Evolutionary conservation across 64 coral and sea anemone genomes (phyloP).

Genomic region (Anthopleura sola): DNA sequence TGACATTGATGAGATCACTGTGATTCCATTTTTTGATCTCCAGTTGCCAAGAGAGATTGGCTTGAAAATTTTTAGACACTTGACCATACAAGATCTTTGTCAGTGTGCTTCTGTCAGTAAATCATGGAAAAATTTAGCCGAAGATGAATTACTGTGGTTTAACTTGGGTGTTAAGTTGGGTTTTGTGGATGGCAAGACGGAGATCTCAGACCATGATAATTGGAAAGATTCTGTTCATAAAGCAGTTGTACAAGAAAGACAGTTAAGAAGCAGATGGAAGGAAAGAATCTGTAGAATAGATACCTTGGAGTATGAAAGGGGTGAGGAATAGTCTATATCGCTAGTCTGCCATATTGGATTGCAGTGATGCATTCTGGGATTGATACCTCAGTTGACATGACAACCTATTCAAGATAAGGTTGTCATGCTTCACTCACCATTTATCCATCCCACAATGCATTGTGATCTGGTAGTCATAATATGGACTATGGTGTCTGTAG

Average conservation of each 20-base stretch:
- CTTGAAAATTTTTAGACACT: constrained; percentile 68
- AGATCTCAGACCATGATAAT: constrained; percentile 20
- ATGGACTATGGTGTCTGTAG: too few relatives aligned
- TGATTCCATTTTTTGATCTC: constrained; percentile 90
- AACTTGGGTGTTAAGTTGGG: constrained; percentile 47
- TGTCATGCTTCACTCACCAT: too few relatives aligned
- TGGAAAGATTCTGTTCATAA: constrained; percentile 72
- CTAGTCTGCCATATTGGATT: too few relatives aligned
- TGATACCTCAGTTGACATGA: too few relatives aligned
- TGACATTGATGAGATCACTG: constrained; percentile 87
- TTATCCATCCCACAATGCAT: too few relatives aligned
- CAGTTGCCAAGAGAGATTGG: constrained; percentile 84
- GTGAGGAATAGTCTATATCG: constrained; percentile 29
- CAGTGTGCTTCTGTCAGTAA: constrained; percentile 74
- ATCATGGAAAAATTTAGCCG: constrained; percentile 76
- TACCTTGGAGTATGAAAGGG: constrained; percentile 86
- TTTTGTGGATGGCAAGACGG: constrained; percentile 25
- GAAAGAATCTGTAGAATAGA: constrained; percentile 81
- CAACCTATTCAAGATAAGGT: too few relatives aligned
- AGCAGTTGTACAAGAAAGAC: constrained; percentile 47
- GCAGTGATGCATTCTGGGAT: too few relatives aligned
- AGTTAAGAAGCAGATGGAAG: constrained; percentile 77
- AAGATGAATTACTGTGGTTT: constrained; percentile 88
- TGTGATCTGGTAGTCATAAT: too few relatives aligned
- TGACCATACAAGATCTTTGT: constrained; percentile 71